Conservation (phyloP, 2,113 vertebrate genomes). For the Crotalus horridus region DNA sequence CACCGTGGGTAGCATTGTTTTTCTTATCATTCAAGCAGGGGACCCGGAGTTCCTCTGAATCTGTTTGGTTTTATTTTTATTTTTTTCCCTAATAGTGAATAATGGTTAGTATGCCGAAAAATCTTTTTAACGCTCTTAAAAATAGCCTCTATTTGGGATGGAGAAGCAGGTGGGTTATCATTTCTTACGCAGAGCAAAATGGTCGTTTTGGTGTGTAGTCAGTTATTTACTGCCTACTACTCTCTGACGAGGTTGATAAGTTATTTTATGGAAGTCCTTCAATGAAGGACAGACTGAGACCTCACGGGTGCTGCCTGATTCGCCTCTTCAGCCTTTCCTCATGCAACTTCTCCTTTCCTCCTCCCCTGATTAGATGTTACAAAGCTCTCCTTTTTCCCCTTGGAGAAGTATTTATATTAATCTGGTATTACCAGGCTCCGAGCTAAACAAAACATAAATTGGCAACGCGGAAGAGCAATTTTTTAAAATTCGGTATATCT, state of each 20-base stretch:
- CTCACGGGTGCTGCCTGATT: not conserved
- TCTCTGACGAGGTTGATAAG: not conserved
- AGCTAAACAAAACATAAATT: not conserved
- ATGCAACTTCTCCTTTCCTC: not conserved
- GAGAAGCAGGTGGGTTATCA: not conserved
- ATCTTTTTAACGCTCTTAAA: not conserved
- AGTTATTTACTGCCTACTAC: not conserved
- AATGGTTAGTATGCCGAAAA: not conserved
- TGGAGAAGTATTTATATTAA: not conserved
- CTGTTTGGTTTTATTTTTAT: not conserved
- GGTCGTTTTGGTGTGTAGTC: not conserved
- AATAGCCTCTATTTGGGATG: not conserved
- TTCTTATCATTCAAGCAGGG: not conserved
- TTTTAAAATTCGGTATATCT: not conserved
- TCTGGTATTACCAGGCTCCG: not conserved
- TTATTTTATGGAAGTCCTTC: not conserved
- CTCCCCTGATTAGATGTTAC: not conserved
- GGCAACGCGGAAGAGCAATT: not conserved
- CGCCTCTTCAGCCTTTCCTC: not conserved
- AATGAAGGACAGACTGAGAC: not conserved
- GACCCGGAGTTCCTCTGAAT: not conserved
- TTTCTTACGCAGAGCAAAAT: not conserved
- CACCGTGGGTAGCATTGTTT: not conserved
- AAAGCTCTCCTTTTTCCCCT: not conserved
- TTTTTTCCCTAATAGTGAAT: not conserved